Percentiles rank a stretch among this genome's conserved stretches.
Conservation (phyloP, 2,113 vertebrate genomes). For the Aphelocoma coerulescens region DNA sequence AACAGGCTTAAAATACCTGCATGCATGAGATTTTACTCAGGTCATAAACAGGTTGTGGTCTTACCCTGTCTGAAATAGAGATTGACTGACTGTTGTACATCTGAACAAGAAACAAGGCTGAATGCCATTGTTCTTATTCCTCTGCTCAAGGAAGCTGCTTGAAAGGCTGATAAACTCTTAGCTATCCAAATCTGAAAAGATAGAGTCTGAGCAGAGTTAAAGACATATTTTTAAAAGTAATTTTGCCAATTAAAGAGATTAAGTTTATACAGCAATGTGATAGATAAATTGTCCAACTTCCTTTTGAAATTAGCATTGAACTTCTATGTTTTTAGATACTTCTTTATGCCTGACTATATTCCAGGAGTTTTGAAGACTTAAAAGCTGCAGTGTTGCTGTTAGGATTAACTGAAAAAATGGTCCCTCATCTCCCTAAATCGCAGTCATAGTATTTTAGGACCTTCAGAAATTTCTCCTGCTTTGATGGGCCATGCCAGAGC, state of each 20-base stretch:
- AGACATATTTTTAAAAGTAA: neutral
- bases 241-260: neutral
- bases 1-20: neutral
- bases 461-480: neutral
- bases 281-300: neutral
- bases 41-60: neutral
- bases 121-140: neutral
- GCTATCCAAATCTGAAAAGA: neutral
- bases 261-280: neutral
- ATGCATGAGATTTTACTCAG: neutral
- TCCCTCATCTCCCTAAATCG: neutral
- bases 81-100: neutral
- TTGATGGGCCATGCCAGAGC: rapidly evolving
- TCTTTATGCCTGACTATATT: neutral
- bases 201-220: neutral
- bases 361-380: neutral
- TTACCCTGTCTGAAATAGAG: neutral
- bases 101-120: neutral
- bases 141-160: neutral
- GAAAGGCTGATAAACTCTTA: neutral
- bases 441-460: rapidly evolving
- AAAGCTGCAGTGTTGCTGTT: neutral
- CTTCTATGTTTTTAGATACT: neutral
- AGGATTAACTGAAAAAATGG: neutral
- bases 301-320: neutral